Evolutionary conservation across 2,888 invertebrate species (phyloP), one percentile per base, ranked within the genome.

Genomic region (Volucella inflata): DNA sequence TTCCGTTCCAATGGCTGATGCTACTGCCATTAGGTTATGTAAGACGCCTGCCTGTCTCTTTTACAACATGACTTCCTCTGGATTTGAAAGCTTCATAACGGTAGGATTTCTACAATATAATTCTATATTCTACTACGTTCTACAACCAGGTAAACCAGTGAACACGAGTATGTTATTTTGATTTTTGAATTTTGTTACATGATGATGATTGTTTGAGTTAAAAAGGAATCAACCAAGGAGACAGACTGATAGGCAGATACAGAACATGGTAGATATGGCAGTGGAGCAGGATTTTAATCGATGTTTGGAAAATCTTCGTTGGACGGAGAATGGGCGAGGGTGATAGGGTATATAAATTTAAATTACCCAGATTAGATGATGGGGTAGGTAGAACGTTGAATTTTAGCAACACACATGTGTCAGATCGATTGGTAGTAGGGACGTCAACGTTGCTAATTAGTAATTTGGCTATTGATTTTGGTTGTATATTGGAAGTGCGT

Each of bases 1-100:
- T 78, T 83, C 65, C 62, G 48, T 62, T 77, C 14, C 46, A 72
- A 55, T 67, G 71, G 62, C 30, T 78, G 51, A 50, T 57, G 46
- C 51, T 40, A 62, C 30, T 78, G 46, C 57, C 64, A 57, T 64
- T 40, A 53, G 51, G 55, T 65, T 74, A 40, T 53, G 36, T 72
- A 48, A 77, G 55, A n/a, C 8, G n/a, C 55, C 14, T 55, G 14
- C 55, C 14, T 55, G 14, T 16, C 12, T 36, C 55, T 60, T 71
- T 53, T 40, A 4, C 51, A 44, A 55, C 44, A 12, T 48, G 8
- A 53, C 16, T 10, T 0, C 11, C 21, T 3, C 11, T n/a, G 10
- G 0, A n/a, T 46, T 10, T 42, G n/a, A 10, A 11, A 10, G 4
- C 16, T 30, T 6, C 6, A 6, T 30, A 30, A 6, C 21, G 6